phyloP scores from a whole-genome alignment of 1,140 invertebrate genomes.

The Drosophila nigromelanica region DNA sequence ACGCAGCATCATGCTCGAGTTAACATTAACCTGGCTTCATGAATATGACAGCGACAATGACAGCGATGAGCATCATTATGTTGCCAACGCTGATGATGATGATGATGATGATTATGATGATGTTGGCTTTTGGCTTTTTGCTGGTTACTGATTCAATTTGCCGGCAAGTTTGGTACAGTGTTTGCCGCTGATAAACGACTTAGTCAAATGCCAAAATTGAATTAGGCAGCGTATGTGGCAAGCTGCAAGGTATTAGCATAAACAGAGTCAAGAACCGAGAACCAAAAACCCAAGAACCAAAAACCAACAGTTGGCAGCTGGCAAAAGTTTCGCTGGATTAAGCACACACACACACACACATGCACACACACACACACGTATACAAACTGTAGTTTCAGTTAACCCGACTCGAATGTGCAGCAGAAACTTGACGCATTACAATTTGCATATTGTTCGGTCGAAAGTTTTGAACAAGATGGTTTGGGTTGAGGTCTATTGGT shows the following conservation, averaged over 20 bases:
- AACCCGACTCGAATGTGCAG: slow-evolving; percentile 11
- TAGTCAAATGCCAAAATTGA: slow-evolving; percentile 68
- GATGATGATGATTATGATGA: slow-evolving; percentile 23
- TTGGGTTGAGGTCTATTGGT: background rate
- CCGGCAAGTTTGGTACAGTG: slow-evolving; percentile 50
- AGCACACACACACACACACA: slow-evolving; percentile 7
- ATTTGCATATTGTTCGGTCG: slow-evolving; percentile 72
- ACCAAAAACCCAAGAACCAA: background rate
- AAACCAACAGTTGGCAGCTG: slow-evolving; percentile 40
- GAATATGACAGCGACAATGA: slow-evolving; percentile 50
- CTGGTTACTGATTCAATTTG: slow-evolving; percentile 66
- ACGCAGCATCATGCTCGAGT: slow-evolving; percentile 23
- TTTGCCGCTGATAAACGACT: slow-evolving; percentile 72
- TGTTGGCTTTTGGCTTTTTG: slow-evolving; percentile 45
- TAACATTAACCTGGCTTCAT: slow-evolving; percentile 50
- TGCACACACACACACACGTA: background rate
- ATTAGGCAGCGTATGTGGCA: slow-evolving; percentile 55
- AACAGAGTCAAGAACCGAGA: slow-evolving; percentile 20
- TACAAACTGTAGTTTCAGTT: background rate
- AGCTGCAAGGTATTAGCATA: slow-evolving; percentile 52
- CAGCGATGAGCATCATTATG: slow-evolving; percentile 13
- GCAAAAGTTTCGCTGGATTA: slow-evolving; percentile 35
- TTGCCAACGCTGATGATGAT: slow-evolving; percentile 5
- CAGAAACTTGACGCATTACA: slow-evolving; percentile 49
- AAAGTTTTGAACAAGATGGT: background rate